Conservation (phyloP, 2,113 vertebrate genomes). For the Butastur rufipennis region DNA sequence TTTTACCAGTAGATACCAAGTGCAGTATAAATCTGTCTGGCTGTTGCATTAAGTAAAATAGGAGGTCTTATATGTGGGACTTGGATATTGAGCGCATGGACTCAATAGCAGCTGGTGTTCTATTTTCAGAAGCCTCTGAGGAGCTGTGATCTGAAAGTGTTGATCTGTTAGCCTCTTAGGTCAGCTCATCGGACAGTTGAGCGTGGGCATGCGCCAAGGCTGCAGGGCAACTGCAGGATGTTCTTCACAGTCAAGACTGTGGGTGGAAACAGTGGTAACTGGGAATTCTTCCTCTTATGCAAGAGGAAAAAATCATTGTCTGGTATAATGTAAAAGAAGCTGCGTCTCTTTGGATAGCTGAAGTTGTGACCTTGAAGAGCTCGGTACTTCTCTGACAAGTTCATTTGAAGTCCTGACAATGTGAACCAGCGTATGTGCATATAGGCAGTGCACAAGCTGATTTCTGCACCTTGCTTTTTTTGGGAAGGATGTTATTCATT, state of each 20-base stretch:
- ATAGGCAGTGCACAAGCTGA: neutral
- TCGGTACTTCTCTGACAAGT: rapidly evolving
- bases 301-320: neutral
- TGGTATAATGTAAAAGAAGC: neutral
- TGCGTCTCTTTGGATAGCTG: neutral
- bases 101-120: neutral
- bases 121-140: neutral
- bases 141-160: neutral
- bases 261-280: neutral
- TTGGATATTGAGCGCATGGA: neutral
- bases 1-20: rapidly evolving
- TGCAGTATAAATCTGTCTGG: neutral
- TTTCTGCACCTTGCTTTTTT: neutral
- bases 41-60: neutral
- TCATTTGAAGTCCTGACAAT: neutral
- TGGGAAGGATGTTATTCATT: neutral
- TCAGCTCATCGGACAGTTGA: rapidly evolving
- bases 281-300: neutral
- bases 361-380: neutral
- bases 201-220: neutral
- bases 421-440: rapidly evolving
- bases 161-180: neutral
- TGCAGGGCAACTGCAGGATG: neutral
- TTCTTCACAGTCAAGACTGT: neutral
- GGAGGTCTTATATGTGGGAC: neutral